Evolutionary conservation across 1,140 invertebrate genomes (phyloP).

Genomic region (Drosophila elegans): DNA sequence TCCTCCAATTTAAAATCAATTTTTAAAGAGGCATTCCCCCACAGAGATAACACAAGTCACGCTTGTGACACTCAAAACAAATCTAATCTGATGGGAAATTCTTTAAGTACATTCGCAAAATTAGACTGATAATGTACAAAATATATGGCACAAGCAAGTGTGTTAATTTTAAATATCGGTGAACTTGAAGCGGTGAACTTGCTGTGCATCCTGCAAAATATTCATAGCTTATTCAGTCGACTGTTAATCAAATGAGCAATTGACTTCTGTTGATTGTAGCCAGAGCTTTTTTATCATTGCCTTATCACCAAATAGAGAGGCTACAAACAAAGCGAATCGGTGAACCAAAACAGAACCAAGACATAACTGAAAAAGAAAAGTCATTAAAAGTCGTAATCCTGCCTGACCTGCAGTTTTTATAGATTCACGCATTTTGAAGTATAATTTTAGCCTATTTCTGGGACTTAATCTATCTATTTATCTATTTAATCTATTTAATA

Average conservation of each 20-base stretch:
- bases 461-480: too few species aligned
- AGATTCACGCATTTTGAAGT: too few species aligned
- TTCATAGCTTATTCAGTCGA: constrained; percentile 4
- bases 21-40: background rate
- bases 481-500: too few species aligned
- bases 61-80: background rate
- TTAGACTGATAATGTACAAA: background rate
- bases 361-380: too few species aligned
- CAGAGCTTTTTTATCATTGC: constrained; percentile 1
- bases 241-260: background rate
- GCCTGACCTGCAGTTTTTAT: constrained; percentile 11
- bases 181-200: constrained; percentile 60
- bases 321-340: constrained; percentile 5
- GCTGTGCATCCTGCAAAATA: constrained; percentile 11
- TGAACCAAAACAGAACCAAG: constrained; percentile 21
- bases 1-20: constrained; percentile 35
- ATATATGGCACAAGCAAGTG: background rate
- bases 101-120: background rate
- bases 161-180: constrained; percentile 1
- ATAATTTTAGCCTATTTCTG: too few species aligned
- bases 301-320: constrained; percentile 4
- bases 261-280: background rate
- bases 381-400: background rate
- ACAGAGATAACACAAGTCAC: constrained; percentile 2
- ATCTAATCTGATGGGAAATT: constrained; percentile 19